phyloP scores from a whole-genome alignment of 23 tunicate genomes.

The Corella eumyota region DNA sequence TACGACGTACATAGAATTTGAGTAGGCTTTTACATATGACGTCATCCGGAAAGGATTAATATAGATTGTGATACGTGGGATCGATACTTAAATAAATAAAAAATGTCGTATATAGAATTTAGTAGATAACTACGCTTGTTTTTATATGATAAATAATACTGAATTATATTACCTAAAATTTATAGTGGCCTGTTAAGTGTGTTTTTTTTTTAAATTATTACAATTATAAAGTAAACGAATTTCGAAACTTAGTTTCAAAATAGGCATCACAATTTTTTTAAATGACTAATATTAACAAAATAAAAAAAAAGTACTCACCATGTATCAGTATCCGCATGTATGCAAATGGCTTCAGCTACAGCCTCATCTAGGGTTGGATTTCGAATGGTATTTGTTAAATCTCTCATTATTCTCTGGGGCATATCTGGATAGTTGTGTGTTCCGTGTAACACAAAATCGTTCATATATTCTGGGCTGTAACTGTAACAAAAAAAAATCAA shows the following conservation, averaged over 20 bases:
- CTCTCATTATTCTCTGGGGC: conserved; percentile 20
- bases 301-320: conserved; percentile 35
- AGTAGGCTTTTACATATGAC: too few species aligned
- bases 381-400: conserved; percentile 22
- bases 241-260: not conserved
- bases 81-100: too few species aligned
- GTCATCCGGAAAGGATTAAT: too few species aligned
- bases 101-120: too few species aligned
- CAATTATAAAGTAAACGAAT: not conserved
- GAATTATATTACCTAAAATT: too few species aligned
- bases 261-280: too few species aligned
- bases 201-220: not conserved
- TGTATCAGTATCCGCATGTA: conserved; percentile 66
- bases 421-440: conserved; percentile 40
- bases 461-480: conserved; percentile 51
- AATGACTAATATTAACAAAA: not conserved
- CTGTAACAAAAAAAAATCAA: conserved; percentile 31
- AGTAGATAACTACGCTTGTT: too few species aligned
- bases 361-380: conserved; percentile 64
- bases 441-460: conserved; percentile 82
- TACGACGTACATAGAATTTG: too few species aligned
- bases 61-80: too few species aligned
- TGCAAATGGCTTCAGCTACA: conserved; percentile 60
- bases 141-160: too few species aligned
- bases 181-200: too few species aligned